Evolutionary conservation across 2,113 vertebrate species (phyloP).

Genomic region (Calyptommatus sinebrachiatus): DNA sequence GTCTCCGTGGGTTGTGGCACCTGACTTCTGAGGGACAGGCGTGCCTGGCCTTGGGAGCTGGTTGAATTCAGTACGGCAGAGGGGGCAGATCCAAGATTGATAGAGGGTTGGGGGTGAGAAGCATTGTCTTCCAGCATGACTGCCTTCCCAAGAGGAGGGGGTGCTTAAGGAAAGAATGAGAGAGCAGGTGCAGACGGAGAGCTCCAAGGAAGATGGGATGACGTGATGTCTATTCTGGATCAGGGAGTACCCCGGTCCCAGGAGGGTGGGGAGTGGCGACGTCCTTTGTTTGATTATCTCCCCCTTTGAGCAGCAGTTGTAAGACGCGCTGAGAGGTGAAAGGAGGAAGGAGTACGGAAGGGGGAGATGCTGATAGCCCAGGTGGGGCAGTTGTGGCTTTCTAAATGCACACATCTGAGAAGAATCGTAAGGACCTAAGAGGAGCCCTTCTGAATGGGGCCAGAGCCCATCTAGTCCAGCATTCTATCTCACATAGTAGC

Average conservation of each 20-base stretch:
- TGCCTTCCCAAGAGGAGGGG: slow-evolving; percentile 1
- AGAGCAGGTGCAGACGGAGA: slow-evolving; percentile 51
- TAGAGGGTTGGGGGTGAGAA: background rate
- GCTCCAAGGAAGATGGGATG: slow-evolving; percentile 53
- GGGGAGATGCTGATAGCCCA: background rate
- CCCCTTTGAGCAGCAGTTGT: background rate
- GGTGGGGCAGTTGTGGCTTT: no score
- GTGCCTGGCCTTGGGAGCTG: background rate
- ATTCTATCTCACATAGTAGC: no score
- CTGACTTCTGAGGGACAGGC: background rate
- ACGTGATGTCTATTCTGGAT: slow-evolving; percentile 69
- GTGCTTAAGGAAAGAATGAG: background rate
- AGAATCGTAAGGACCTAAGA: no score
- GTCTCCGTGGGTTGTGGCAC: no score
- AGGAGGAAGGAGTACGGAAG: background rate
- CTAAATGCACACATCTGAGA: no score
- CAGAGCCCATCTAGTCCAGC: no score
- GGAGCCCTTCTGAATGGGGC: no score
- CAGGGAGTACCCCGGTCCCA: slow-evolving; percentile 48
- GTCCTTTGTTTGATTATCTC: slow-evolving; percentile 46
- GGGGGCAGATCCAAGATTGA: background rate
- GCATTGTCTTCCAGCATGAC: slow-evolving; percentile 21
- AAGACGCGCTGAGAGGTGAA: background rate
- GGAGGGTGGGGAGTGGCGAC: background rate
- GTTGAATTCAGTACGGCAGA: background rate